phyloP scores from a whole-genome alignment of 2,797 vertebrate genomes.

The Gobio occitaniae region DNA sequence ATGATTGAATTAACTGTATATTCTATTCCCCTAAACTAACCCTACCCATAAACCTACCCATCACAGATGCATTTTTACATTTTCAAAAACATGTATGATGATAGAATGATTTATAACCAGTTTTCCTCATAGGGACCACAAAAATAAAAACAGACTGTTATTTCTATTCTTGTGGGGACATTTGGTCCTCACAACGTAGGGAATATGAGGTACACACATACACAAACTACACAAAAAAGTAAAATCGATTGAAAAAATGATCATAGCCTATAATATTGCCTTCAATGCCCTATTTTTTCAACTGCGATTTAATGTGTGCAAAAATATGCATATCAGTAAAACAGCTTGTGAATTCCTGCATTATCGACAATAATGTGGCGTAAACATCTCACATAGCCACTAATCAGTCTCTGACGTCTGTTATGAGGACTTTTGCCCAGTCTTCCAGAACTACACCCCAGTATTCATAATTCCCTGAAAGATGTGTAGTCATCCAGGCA shows the following conservation, averaged over 20 bases:
- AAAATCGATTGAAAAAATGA: not conserved
- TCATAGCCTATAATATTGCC: not conserved
- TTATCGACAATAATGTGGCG: constrained; percentile 3
- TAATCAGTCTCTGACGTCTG: constrained; percentile 23
- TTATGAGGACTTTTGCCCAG: not conserved
- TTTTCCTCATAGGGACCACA: too few relatives aligned
- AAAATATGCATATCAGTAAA: constrained; percentile 8
- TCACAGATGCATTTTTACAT: too few relatives aligned
- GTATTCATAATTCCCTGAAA: not conserved
- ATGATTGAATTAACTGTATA: too few relatives aligned
- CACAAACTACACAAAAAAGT: too few relatives aligned
- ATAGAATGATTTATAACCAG: too few relatives aligned
- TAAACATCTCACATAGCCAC: constrained; percentile 21
- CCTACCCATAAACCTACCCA: too few relatives aligned
- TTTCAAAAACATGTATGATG: too few relatives aligned
- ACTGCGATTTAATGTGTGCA: not conserved
- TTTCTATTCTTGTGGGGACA: too few relatives aligned
- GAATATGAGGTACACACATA: too few relatives aligned
- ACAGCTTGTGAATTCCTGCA: constrained; percentile 22
- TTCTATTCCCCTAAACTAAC: too few relatives aligned
- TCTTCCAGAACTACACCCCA: constrained; percentile 5
- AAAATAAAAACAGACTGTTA: too few relatives aligned
- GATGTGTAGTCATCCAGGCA: not conserved
- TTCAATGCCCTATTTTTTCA: not conserved
- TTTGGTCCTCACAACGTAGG: too few relatives aligned